Conservation (phyloP, 2,888 invertebrate genomes). For the Geotrupes spiniger region DNA sequence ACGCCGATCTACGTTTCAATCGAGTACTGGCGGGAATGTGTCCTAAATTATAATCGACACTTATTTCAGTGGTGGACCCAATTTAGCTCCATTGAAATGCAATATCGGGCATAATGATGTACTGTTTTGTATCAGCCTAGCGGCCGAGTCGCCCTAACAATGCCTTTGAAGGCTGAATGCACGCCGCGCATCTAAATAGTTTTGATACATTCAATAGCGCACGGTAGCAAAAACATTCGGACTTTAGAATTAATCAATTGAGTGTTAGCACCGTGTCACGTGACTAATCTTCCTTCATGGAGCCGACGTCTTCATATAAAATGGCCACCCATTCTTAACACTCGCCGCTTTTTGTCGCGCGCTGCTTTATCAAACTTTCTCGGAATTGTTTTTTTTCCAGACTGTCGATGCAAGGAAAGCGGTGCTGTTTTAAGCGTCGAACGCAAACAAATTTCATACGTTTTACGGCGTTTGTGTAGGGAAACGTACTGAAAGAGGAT, state of each 20-base stretch:
- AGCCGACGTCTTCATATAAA: conserved; percentile 22
- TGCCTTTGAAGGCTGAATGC: conserved; percentile 21
- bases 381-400: background rate
- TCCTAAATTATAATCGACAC: conserved; percentile 22
- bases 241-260: conserved; percentile 23
- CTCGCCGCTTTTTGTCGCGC: conserved; percentile 4
- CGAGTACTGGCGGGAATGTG: too few species aligned
- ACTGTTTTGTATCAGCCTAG: conserved; percentile 18
- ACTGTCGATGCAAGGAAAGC: background rate
- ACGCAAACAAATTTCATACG: conserved; percentile 8
- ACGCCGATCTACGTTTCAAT: too few species aligned
- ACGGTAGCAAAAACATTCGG: conserved; percentile 24
- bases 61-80: conserved; percentile 16
- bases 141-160: conserved; percentile 16
- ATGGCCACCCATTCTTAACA: conserved; percentile 10
- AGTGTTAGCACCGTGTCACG: conserved; percentile 25
- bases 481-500: conserved; percentile 4
- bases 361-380: background rate
- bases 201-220: conserved; percentile 18
- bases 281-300: conserved; percentile 22
- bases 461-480: background rate
- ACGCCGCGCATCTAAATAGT: conserved; percentile 22
- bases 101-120: conserved; percentile 22
- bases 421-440: conserved; percentile 3
- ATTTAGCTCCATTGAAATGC: conserved; percentile 22